phyloP scores from a whole-genome alignment of 2,113 vertebrate species.

The Numida meleagris region DNA sequence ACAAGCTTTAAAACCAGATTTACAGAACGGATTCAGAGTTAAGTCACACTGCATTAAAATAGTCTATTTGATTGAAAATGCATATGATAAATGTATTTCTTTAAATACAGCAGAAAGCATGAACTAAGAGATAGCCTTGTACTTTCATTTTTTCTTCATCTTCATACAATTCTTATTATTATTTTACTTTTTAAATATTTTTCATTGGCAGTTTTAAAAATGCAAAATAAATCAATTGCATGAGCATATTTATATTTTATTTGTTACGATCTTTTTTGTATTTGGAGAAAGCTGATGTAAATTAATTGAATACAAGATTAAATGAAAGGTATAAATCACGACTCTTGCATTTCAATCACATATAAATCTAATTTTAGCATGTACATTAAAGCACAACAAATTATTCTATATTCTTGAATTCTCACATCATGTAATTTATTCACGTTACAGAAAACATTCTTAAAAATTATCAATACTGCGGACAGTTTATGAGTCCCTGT shows the following conservation, averaged over 20 bases:
- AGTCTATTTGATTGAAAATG: not conserved
- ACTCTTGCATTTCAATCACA: slow-evolving; percentile 5
- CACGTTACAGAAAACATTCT: not conserved
- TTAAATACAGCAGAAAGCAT: not conserved
- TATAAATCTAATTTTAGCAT: slow-evolving; percentile 3
- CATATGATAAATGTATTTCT: not conserved
- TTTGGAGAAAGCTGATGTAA: not conserved
- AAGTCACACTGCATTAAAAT: slow-evolving; percentile 45
- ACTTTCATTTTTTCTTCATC: not conserved
- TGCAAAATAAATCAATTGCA: not conserved
- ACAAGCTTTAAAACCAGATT: slow-evolving; percentile 60
- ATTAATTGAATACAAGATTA: slow-evolving; percentile 6
- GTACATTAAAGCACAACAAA: not conserved
- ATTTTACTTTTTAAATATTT: not conserved
- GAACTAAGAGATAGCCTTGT: not conserved
- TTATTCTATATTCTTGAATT: not conserved
- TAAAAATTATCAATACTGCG: not conserved
- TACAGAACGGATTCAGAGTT: slow-evolving; percentile 41
- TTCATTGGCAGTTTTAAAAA: not conserved
- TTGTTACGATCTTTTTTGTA: not conserved
- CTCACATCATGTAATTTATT: not conserved
- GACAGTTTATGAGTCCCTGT: slow-evolving; percentile 8
- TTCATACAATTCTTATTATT: not conserved
- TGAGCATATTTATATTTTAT: not conserved
- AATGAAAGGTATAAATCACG: not conserved